Evolutionary conservation across 2,797 vertebrate species (phyloP).

Genomic region (Cyclura pinguis): DNA sequence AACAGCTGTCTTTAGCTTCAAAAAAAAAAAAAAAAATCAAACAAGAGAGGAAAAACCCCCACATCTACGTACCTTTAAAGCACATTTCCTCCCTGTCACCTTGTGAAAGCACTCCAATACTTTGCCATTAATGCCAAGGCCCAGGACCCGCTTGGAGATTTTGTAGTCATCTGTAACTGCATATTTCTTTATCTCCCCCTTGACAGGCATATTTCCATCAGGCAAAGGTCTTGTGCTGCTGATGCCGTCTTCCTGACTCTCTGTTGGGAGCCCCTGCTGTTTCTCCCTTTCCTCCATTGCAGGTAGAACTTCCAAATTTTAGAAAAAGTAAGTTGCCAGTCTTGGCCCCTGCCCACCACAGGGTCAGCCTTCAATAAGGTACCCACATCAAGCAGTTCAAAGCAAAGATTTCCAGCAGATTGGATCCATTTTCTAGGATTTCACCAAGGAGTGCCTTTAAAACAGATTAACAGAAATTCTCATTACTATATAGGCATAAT

Average conservation of each 20-base stretch:
- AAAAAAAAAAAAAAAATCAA: not conserved
- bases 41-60: not conserved
- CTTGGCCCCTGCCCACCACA: not conserved
- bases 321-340: slow-evolving; percentile 15
- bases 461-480: slow-evolving; percentile 38
- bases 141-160: slow-evolving; percentile 93
- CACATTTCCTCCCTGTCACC: slow-evolving; percentile 92
- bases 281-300: slow-evolving; percentile 77
- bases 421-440: slow-evolving; percentile 53
- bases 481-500: not conserved
- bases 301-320: slow-evolving; percentile 35
- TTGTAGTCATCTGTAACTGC: slow-evolving; percentile 97
- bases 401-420: slow-evolving; percentile 42
- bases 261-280: slow-evolving; percentile 60
- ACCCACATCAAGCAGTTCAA: slow-evolving; percentile 39
- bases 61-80: slow-evolving; percentile 88
- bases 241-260: slow-evolving; percentile 60
- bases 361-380: slow-evolving; percentile 11
- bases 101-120: slow-evolving; percentile 94
- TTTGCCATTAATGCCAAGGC: slow-evolving; percentile 97
- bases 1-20: slow-evolving; percentile 2
- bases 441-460: slow-evolving; percentile 50
- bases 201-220: slow-evolving; percentile 71
- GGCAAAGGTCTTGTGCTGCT: slow-evolving; percentile 67
- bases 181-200: slow-evolving; percentile 91